Conservation (phyloP, 2,113 vertebrate genomes). For the Meleagris gallopavo region DNA sequence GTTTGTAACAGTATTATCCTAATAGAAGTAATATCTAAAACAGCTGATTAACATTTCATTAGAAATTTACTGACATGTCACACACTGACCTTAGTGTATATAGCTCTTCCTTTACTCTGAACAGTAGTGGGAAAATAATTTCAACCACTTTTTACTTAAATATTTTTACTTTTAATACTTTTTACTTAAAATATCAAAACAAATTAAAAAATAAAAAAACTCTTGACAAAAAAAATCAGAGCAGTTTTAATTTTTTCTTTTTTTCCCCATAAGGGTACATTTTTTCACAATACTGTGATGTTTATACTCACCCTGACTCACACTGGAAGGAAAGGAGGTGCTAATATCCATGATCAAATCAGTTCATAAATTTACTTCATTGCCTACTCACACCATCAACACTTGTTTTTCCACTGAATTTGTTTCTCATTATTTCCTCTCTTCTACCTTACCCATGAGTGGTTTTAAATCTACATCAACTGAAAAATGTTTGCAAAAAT, state of each 20-base stretch:
- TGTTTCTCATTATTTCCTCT: slow-evolving; percentile 69
- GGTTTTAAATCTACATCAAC: neutral
- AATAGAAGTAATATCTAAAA: neutral
- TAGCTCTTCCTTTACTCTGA: neutral
- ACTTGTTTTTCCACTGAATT: slow-evolving; percentile 68
- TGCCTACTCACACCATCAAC: slow-evolving; percentile 61
- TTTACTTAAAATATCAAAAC: neutral
- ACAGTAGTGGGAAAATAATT: neutral
- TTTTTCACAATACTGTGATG: slow-evolving; percentile 47
- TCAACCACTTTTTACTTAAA: neutral
- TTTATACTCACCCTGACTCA: slow-evolving; percentile 62
- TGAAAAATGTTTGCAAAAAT: neutral
- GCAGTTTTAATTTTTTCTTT: neutral
- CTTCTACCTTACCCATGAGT: neutral
- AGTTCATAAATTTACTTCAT: slow-evolving; percentile 73
- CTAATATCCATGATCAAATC: slow-evolving; percentile 70
- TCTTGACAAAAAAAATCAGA: neutral
- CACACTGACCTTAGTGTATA: neutral
- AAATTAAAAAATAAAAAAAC: neutral
- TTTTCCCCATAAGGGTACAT: neutral
- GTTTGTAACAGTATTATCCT: neutral
- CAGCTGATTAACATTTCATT: neutral
- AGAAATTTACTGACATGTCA: neutral
- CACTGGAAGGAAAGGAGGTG: slow-evolving; percentile 66
- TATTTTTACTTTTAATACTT: too few species aligned